phyloP scores from a whole-genome alignment of 2,797 vertebrate species.

The Muscicapa comitata region DNA sequence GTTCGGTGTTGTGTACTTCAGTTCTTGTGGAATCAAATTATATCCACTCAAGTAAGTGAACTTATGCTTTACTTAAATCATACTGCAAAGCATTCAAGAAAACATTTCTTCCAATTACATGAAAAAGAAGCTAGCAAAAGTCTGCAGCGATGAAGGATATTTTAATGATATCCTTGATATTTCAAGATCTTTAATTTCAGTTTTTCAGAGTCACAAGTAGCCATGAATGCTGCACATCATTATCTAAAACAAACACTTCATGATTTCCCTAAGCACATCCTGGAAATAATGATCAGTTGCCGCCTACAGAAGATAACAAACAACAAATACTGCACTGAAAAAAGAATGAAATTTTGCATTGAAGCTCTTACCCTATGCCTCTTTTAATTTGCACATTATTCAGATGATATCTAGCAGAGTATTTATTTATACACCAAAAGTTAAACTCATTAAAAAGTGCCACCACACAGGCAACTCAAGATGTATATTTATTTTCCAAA shows the following conservation, averaged over 20 bases:
- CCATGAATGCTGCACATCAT: slow-evolving; percentile 37
- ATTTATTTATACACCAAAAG: slow-evolving; percentile 32
- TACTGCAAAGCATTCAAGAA: slow-evolving; percentile 16
- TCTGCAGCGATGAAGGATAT: slow-evolving; percentile 16
- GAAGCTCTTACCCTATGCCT: not conserved
- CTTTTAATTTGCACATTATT: slow-evolving; percentile 34
- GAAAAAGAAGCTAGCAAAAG: slow-evolving; percentile 51
- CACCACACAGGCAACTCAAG: not conserved
- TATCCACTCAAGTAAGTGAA: slow-evolving; percentile 41
- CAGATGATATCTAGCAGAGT: slow-evolving; percentile 14
- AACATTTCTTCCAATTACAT: slow-evolving; percentile 46
- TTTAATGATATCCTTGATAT: slow-evolving; percentile 42
- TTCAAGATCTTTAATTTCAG: slow-evolving; percentile 45
- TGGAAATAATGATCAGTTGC: slow-evolving; percentile 59
- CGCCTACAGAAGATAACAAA: slow-evolving; percentile 47
- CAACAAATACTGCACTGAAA: slow-evolving; percentile 40
- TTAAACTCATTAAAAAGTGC: slow-evolving; percentile 43
- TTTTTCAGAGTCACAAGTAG: slow-evolving; percentile 45
- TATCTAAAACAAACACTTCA: slow-evolving; percentile 60
- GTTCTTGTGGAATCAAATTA: slow-evolving; percentile 21
- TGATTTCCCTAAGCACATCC: slow-evolving; percentile 49
- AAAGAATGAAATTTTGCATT: slow-evolving; percentile 2
- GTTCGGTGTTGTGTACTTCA: not conserved
- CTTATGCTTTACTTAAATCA: slow-evolving; percentile 43
- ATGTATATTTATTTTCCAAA: slow-evolving; percentile 45